Conservation (phyloP, 2,888 invertebrate species). For the Tineola bisselliella region DNA sequence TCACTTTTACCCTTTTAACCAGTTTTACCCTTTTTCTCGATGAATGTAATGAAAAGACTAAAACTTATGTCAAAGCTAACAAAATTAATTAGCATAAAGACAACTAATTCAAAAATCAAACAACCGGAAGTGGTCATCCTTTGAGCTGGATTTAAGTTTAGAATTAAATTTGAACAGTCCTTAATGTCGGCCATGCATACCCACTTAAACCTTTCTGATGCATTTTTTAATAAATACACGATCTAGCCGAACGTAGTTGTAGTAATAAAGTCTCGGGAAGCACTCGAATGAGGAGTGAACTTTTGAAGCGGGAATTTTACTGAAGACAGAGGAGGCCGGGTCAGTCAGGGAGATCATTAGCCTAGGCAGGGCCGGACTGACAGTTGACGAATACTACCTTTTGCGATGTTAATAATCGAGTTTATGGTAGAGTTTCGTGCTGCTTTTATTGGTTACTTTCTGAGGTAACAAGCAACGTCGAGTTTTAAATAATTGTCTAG, state of each 20-base stretch:
- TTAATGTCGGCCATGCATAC: constrained; percentile 12
- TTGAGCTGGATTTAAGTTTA: not conserved
- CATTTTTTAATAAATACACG: constrained; percentile 35
- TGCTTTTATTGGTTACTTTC: too few relatives aligned
- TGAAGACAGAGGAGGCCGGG: constrained; percentile 16
- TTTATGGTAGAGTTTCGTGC: not conserved
- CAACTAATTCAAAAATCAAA: constrained; percentile 53
- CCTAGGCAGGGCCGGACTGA: constrained; percentile 45
- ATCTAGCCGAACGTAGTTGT: constrained; percentile 45
- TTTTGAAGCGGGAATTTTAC: constrained; percentile 60
- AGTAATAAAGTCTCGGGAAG: constrained; percentile 66
- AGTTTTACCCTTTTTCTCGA: not conserved
- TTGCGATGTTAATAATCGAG: not conserved
- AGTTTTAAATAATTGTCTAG: not conserved
- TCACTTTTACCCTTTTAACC: too few relatives aligned
- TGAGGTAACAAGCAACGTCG: too few relatives aligned
- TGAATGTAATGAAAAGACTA: not conserved
- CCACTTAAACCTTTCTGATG: constrained; percentile 13
- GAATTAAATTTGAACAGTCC: constrained; percentile 1
- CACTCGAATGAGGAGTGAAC: constrained; percentile 67
- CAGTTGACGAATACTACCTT: constrained; percentile 8
- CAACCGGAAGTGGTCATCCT: constrained; percentile 52
- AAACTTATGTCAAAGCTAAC: not conserved
- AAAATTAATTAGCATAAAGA: constrained; percentile 21
- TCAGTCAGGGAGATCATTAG: constrained; percentile 53